Conservation (phyloP, 2,113 vertebrate genomes). For the Eptesicus fuscus region DNA sequence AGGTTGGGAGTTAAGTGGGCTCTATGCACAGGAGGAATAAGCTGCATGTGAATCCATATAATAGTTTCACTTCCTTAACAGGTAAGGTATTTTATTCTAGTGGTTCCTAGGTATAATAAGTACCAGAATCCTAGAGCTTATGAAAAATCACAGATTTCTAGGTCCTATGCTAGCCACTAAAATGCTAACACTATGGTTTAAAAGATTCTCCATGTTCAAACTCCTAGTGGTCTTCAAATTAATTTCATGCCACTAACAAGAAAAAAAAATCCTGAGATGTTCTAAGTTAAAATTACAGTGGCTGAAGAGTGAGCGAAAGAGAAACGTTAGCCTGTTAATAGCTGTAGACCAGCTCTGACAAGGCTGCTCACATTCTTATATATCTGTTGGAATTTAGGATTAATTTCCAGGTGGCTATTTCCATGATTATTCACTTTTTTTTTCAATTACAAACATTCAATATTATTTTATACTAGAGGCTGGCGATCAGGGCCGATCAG, state of each 20-base stretch:
- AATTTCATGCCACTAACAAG: neutral
- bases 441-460: neutral
- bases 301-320: neutral
- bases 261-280: neutral
- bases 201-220: neutral
- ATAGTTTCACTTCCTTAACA: neutral
- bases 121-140: neutral
- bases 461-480: neutral
- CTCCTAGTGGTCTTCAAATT: neutral
- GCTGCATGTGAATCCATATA: neutral
- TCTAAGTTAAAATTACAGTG: neutral
- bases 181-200: neutral
- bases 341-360: neutral
- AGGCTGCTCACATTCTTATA: neutral
- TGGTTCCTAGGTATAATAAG: neutral
- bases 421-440: neutral
- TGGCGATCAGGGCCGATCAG: no score
- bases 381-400: neutral
- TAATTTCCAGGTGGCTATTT: neutral
- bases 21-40: neutral
- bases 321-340: neutral
- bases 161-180: neutral
- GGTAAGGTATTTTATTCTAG: neutral
- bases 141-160: slow-evolving; percentile 14
- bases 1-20: neutral